phyloP scores from a whole-genome alignment of 1,140 invertebrate genomes.

The Amphibalanus amphitrite region DNA sequence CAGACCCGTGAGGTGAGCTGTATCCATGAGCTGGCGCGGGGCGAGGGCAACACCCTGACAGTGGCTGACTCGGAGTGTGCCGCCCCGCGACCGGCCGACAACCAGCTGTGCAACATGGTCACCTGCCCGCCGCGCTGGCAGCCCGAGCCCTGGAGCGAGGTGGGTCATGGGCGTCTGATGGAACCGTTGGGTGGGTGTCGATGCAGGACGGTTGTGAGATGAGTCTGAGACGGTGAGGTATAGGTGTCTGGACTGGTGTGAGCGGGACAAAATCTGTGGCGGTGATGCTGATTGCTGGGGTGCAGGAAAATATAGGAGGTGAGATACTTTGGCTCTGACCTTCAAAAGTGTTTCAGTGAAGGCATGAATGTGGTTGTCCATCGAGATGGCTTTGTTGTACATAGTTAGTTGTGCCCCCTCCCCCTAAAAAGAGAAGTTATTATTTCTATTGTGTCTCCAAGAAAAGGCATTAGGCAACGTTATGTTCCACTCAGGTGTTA shows the following conservation, averaged over 20 bases:
- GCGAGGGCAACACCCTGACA: conserved; percentile 63
- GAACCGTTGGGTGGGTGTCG: too few relatives aligned
- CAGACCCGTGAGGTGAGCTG: conserved; percentile 46
- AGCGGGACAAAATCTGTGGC: not conserved
- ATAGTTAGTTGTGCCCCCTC: too few relatives aligned
- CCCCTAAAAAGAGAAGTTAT: too few relatives aligned
- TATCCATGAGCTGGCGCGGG: conserved; percentile 77
- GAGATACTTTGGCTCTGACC: not conserved
- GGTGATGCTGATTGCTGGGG: too few relatives aligned
- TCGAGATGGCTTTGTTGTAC: too few relatives aligned
- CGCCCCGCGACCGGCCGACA: conserved; percentile 59
- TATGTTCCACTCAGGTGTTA: too few relatives aligned
- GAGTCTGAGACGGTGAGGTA: not conserved
- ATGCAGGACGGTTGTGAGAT: not conserved
- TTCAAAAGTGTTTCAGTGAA: too few relatives aligned
- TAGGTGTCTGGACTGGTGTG: not conserved
- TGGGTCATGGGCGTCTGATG: conserved; percentile 19
- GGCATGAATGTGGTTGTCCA: too few relatives aligned
- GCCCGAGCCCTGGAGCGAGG: conserved; percentile 60
- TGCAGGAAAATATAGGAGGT: not conserved
- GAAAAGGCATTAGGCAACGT: too few relatives aligned
- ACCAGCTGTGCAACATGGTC: conserved; percentile 76
- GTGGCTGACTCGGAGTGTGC: conserved; percentile 80
- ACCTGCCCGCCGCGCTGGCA: conserved; percentile 81
- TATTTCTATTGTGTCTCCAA: too few relatives aligned